A percentile compares a stretch with the other conserved stretches of the same genome.
Conservation (phyloP, 1,140 invertebrate species). For the Piezodorus guildinii region DNA sequence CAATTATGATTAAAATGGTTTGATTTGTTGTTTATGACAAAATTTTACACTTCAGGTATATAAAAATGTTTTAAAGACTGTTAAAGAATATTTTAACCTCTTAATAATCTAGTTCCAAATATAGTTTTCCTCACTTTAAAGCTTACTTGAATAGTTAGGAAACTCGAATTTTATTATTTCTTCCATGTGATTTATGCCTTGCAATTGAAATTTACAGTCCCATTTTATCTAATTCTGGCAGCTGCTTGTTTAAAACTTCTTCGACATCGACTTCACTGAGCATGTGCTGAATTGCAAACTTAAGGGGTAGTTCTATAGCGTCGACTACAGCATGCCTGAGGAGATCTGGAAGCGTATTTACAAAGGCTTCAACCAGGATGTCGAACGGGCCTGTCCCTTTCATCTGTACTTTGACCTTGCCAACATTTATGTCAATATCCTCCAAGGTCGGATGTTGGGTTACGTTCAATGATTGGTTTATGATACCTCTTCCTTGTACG, state of each 20-base stretch:
- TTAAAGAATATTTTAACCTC: too few relatives aligned
- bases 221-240: slow-evolving; percentile 33
- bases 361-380: slow-evolving; percentile 58
- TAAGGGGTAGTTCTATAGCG: slow-evolving; percentile 61
- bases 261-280: slow-evolving; percentile 62
- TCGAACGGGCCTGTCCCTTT: slow-evolving; percentile 62
- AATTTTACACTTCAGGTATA: too few relatives aligned
- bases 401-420: slow-evolving; percentile 32
- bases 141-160: too few relatives aligned
- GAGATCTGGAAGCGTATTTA: slow-evolving; percentile 69
- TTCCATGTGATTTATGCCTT: too few relatives aligned
- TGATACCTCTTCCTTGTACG: slow-evolving; percentile 38
- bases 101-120: too few relatives aligned
- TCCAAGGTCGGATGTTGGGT: slow-evolving; percentile 13
- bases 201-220: slow-evolving; percentile 2
- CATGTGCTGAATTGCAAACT: slow-evolving; percentile 51
- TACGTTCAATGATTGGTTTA: slow-evolving; percentile 44
- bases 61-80: too few relatives aligned
- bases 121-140: too few relatives aligned
- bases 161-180: too few relatives aligned
- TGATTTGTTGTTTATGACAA: too few relatives aligned
- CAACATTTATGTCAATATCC: slow-evolving; percentile 20
- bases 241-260: slow-evolving; percentile 50
- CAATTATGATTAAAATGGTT: too few relatives aligned
- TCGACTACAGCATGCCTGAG: slow-evolving; percentile 74